Evolutionary conservation across 2,888 invertebrate genomes (phyloP).

Genomic region (Scaptomyza cyrtandrae): DNA sequence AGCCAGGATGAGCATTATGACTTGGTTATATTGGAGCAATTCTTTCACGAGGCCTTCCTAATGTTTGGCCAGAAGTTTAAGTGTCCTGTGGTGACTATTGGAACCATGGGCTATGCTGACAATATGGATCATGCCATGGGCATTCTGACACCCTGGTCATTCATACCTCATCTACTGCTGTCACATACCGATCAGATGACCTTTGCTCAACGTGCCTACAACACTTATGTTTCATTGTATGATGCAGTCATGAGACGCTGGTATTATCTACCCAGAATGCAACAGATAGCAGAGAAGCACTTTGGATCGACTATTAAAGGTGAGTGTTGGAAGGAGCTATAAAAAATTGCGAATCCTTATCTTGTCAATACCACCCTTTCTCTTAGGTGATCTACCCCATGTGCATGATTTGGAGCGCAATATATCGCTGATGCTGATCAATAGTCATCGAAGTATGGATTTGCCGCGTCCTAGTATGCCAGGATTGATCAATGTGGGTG

Average conservation of each 20-base stretch:
- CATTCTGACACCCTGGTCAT: constrained; percentile 82
- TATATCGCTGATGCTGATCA: constrained; percentile 85
- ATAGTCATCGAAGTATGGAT: constrained; percentile 85
- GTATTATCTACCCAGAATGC: constrained; percentile 83
- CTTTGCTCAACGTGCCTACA: constrained; percentile 83
- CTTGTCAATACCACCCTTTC: not conserved
- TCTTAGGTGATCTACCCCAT: constrained; percentile 81
- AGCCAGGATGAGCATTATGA: constrained; percentile 84
- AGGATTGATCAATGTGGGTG: constrained; percentile 83
- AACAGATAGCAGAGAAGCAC: constrained; percentile 82
- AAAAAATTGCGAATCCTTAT: too few relatives aligned
- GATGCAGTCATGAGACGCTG: constrained; percentile 80
- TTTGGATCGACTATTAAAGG: constrained; percentile 74
- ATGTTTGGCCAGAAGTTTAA: constrained; percentile 84
- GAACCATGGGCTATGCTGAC: constrained; percentile 84
- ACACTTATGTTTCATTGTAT: constrained; percentile 81
- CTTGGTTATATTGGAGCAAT: constrained; percentile 84
- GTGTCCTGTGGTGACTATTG: constrained; percentile 84
- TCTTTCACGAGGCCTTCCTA: constrained; percentile 85
- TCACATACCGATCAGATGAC: constrained; percentile 84
- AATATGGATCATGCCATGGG: constrained; percentile 84
- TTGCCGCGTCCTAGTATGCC: constrained; percentile 85
- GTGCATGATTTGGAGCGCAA: constrained; percentile 85
- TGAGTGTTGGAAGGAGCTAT: constrained; percentile 25
- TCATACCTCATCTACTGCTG: constrained; percentile 82